These are phyloP conservation scores for Tenualosa ilisha DNA, from an alignment of 2,797 vertebrate genomes.

Conservation along the genomic window DNA sequence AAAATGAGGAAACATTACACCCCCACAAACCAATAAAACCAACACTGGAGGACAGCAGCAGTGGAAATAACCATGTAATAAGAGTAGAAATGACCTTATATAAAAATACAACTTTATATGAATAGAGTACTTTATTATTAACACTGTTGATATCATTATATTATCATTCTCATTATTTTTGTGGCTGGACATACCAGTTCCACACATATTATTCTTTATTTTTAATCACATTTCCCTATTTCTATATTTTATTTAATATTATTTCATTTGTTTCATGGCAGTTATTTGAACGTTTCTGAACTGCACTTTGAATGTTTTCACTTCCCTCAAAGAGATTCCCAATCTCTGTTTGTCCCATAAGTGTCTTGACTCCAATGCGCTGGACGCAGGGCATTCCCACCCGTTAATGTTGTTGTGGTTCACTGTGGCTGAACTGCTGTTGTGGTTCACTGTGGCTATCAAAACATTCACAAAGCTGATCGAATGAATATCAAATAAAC, in stretches of 20 bases:
- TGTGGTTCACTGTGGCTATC: background rate
- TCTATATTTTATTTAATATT: background rate
- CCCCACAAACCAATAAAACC: background rate
- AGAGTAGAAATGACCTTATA: background rate
- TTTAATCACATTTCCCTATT: background rate
- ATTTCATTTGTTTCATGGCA: background rate
- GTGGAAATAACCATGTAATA: background rate
- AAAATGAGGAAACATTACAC: background rate
- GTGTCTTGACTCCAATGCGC: background rate
- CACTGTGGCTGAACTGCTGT: background rate
- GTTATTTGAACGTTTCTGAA: background rate
- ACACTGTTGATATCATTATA: background rate
- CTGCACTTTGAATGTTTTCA: background rate
- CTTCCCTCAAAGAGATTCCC: background rate
- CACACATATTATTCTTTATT: background rate
- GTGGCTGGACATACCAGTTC: background rate
- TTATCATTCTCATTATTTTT: background rate
- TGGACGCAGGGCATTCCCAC: background rate
- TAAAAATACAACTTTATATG: no score
- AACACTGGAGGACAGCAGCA: background rate
- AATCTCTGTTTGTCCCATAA: background rate
- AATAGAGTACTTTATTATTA: background rate
- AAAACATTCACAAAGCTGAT: conserved; percentile 4
- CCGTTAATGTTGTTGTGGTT: background rate
- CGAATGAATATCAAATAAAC: background rate